Evolutionary conservation across 2,797 vertebrate genomes (phyloP).

Genomic region (Falco naumanni): DNA sequence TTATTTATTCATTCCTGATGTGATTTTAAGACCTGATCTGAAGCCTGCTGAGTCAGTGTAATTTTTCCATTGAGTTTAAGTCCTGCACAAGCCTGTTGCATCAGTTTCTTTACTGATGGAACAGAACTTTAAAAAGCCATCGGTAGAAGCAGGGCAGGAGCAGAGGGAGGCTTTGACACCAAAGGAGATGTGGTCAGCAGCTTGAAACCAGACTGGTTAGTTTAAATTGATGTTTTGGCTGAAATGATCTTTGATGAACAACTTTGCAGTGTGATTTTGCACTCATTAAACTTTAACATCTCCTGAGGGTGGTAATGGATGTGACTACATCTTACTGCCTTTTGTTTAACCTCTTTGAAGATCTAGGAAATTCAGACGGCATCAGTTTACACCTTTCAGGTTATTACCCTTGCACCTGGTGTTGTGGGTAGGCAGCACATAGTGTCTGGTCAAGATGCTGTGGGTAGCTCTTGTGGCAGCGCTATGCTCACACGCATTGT

Average conservation of each 20-base stretch:
- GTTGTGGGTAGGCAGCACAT: background rate
- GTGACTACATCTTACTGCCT: background rate
- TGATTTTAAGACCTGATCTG: background rate
- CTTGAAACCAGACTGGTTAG: background rate
- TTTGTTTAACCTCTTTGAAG: background rate
- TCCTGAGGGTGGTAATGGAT: background rate
- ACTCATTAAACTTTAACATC: background rate
- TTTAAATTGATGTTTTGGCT: background rate
- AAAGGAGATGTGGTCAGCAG: background rate
- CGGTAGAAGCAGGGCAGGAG: background rate
- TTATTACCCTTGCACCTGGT: background rate
- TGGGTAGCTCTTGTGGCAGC: background rate
- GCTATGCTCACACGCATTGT: accelerated
- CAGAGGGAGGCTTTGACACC: background rate
- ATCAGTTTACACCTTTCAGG: background rate
- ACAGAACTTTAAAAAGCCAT: background rate
- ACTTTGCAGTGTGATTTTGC: background rate
- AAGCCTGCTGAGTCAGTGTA: background rate
- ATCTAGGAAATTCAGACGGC: background rate
- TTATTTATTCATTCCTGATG: background rate
- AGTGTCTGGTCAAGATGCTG: background rate
- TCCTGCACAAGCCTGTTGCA: background rate
- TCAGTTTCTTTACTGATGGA: background rate
- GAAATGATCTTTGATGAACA: background rate
- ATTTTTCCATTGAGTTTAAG: background rate